Conservation (phyloP, 2,888 invertebrate genomes). For the Harpalus rufipes region DNA sequence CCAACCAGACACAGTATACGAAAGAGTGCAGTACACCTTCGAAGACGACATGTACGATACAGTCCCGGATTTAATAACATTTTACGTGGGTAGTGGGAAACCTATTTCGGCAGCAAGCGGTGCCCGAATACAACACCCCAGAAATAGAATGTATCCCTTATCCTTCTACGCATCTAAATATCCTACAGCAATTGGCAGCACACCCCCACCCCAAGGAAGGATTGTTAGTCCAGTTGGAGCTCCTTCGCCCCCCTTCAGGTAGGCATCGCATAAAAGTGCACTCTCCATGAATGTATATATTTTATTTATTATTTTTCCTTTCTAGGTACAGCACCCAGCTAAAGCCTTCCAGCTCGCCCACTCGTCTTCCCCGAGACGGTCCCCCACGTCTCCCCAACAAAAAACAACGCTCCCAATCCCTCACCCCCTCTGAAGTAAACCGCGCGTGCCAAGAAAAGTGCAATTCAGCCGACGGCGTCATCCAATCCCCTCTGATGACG, state of each 20-base stretch:
- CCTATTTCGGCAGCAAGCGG: conserved; percentile 93
- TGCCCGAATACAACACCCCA: conserved; percentile 91
- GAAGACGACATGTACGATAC: conserved; percentile 96
- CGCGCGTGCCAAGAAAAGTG: conserved; percentile 80
- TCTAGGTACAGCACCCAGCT: conserved; percentile 71
- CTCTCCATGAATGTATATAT: neutral
- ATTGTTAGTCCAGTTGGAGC: conserved; percentile 76
- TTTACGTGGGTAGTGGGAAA: conserved; percentile 94
- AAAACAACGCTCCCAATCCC: conserved; percentile 88
- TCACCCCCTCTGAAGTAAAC: conserved; percentile 83
- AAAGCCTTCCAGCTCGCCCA: conserved; percentile 80
- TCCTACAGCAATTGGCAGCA: conserved; percentile 79
- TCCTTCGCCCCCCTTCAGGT: conserved; percentile 71
- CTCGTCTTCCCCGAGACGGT: conserved; percentile 78
- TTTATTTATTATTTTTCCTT: conserved; percentile 1
- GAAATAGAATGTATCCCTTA: conserved; percentile 89
- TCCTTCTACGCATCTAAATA: conserved; percentile 85
- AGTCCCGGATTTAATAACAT: conserved; percentile 95
- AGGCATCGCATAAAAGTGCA: conserved; percentile 21
- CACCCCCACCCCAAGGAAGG: conserved; percentile 75
- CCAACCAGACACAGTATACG: conserved; percentile 94
- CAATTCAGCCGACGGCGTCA: conserved; percentile 85
- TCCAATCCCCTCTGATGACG: conserved; percentile 78
- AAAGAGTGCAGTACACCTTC: conserved; percentile 94
- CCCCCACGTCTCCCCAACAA: conserved; percentile 79